Evolutionary conservation across 1,140 invertebrate species (phyloP).

Genomic region (Dendroctonus ponderosae): DNA sequence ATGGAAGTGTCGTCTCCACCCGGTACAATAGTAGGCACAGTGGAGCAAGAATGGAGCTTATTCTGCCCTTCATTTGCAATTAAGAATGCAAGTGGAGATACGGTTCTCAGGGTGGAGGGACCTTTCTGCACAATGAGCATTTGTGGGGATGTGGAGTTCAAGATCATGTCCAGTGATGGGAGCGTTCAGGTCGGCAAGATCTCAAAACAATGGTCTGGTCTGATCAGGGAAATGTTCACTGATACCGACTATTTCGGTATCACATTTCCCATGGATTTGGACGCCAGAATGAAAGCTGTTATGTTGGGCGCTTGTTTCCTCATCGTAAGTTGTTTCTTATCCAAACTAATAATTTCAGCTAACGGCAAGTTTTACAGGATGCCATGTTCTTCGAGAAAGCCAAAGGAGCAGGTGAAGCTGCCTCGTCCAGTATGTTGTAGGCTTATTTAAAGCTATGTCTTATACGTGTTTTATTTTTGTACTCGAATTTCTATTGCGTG

Average conservation of each 20-base stretch:
- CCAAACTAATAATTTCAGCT: neutral
- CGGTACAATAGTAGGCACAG: conserved; percentile 70
- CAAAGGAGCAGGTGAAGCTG: conserved; percentile 15
- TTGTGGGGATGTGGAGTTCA: conserved; percentile 77
- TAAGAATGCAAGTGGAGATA: conserved; percentile 72
- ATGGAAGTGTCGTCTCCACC: conserved; percentile 74
- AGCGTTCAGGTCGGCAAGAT: conserved; percentile 57
- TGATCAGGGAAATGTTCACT: conserved; percentile 59
- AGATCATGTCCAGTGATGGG: conserved; percentile 58
- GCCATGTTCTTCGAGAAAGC: conserved; percentile 47
- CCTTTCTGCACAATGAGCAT: conserved; percentile 77
- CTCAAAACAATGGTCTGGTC: conserved; percentile 60
- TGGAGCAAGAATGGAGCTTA: conserved; percentile 84
- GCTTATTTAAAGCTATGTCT: too few relatives aligned
- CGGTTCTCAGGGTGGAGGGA: conserved; percentile 79
- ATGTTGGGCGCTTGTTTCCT: conserved; percentile 56
- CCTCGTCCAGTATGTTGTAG: conserved; percentile 9
- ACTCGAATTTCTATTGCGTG: too few relatives aligned
- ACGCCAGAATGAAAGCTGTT: conserved; percentile 61
- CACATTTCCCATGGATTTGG: conserved; percentile 61
- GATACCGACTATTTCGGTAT: conserved; percentile 64
- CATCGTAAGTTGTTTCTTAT: conserved; percentile 45
- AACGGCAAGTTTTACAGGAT: conserved; percentile 41
- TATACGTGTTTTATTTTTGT: too few relatives aligned
- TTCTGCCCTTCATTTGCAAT: conserved; percentile 77